phyloP scores from a whole-genome alignment of 1,140 invertebrate species.

The Conus ventricosus region DNA sequence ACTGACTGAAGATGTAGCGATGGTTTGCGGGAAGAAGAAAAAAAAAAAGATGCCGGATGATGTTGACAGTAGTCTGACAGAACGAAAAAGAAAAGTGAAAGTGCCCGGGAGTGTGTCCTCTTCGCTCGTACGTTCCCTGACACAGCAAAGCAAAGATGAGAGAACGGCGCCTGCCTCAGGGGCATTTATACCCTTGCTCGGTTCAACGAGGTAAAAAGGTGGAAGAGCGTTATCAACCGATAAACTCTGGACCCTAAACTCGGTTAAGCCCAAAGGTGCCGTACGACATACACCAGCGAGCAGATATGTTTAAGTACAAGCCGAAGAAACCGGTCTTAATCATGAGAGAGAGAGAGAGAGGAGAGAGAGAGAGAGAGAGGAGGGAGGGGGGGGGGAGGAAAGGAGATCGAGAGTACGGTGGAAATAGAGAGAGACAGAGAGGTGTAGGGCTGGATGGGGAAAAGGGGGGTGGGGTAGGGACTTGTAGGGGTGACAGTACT shows the following conservation, averaged over 20 bases:
- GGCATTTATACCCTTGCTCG: background rate
- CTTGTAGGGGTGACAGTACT: too few species aligned
- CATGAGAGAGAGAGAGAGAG: background rate
- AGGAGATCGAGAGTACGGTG: too few species aligned
- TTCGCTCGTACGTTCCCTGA: constrained; percentile 69
- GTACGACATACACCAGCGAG: too few species aligned
- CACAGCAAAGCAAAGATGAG: constrained; percentile 59
- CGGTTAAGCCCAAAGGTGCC: too few species aligned
- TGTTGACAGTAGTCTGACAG: background rate
- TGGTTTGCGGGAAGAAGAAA: too few species aligned
- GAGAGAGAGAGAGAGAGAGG: too few species aligned
- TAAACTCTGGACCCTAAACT: too few species aligned
- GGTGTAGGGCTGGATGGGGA: background rate
- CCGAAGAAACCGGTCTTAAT: too few species aligned
- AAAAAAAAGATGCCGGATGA: background rate
- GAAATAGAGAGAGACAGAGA: background rate
- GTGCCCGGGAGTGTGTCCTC: constrained; percentile 5
- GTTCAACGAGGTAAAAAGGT: background rate
- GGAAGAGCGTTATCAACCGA: too few species aligned
- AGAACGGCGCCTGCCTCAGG: background rate
- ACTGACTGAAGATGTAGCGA: background rate
- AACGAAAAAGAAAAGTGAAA: background rate
- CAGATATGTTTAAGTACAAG: too few species aligned
- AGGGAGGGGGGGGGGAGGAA: too few species aligned
- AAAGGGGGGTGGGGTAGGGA: background rate